Base-by-base conservation (phyloP, 2,113 vertebrate genomes). In the Rhodinocichla rosea region DNA sequence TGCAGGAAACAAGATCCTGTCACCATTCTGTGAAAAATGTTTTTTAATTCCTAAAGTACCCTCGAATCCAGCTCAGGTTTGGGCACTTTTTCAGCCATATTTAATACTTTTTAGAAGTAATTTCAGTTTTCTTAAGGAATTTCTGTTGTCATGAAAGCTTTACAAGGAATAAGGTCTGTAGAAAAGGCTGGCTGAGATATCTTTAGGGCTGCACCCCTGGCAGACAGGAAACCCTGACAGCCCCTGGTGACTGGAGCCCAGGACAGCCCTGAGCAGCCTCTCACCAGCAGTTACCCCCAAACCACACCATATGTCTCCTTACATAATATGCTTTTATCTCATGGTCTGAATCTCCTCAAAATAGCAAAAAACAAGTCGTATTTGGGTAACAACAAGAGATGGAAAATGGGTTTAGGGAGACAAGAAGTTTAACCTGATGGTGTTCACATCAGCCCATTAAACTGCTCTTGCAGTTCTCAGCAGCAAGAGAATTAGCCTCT, bases 41-140 rank as follows among this genome's bases (percentile, higher is more conserved):
- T 16, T 42, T 47, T 39, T 23, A 60, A 45, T 87, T 82, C 69
- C 56, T 80, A 11, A 49, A 79, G 57, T 15, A 52, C 33, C 33
- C 57, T 56, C 0, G 0, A 64, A 47, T 37, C 50, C 21, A 40
- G 19, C 39, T 62, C 3, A 3, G 33, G 33, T 33, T 35, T 44
- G 28, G n/a, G 10, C 37, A 32, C 50, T 35, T 85, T 67, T 33
- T 5, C 33, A 7, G 4, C 7, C 27, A 35, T 5, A 13, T n/a
- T 67, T 69, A 37, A 33, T 60, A 44, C 10, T n/a, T 75, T 23
- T 33, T 23, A 26, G 24, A 33, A 63, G 23, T 9, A 37, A 33
- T 45, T 83, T 75, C 45, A 17, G 14, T 27, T 87, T 80, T 62
- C 76, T 40, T 35, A 24, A 15, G 63, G 67, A 62, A 50, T n/a